These are phyloP conservation scores for Melieria crassipennis DNA, from an alignment of 2,888 invertebrate genomes.

Conservation along the genomic window DNA sequence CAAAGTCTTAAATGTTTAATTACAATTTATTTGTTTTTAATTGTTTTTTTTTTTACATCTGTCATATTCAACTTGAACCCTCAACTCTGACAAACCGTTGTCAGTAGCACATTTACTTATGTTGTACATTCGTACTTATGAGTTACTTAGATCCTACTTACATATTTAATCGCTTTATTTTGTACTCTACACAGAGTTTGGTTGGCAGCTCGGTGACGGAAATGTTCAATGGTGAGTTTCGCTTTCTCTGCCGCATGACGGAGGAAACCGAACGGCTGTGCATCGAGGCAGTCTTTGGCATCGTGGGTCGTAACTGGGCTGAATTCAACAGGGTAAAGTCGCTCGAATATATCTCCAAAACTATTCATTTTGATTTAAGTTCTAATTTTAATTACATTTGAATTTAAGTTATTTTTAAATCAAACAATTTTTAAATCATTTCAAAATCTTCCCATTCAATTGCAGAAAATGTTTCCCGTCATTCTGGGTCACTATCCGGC, in stretches of 20 bases:
- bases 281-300: constrained; percentile 62
- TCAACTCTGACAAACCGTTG: too few species aligned
- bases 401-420: neutral
- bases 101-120: too few species aligned
- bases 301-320: constrained; percentile 61
- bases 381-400: too few species aligned
- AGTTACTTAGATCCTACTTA: neutral
- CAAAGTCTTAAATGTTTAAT: too few species aligned
- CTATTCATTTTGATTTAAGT: too few species aligned
- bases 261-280: constrained; percentile 61
- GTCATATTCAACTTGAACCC: too few species aligned
- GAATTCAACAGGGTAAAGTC: constrained; percentile 60
- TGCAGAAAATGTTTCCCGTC: constrained; percentile 71
- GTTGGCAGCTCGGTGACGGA: constrained; percentile 61
- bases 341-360: too few species aligned
- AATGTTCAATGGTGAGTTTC: constrained; percentile 61
- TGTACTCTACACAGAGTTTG: constrained; percentile 49
- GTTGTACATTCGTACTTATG: too few species aligned
- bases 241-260: constrained; percentile 61
- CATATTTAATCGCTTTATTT: neutral
- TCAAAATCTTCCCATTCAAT: neutral
- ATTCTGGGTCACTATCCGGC: constrained; percentile 74
- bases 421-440: neutral
- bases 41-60: too few species aligned
- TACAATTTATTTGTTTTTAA: too few species aligned